Evolutionary conservation across 2,888 invertebrate species (phyloP).

Genomic region (Nomada flava): DNA sequence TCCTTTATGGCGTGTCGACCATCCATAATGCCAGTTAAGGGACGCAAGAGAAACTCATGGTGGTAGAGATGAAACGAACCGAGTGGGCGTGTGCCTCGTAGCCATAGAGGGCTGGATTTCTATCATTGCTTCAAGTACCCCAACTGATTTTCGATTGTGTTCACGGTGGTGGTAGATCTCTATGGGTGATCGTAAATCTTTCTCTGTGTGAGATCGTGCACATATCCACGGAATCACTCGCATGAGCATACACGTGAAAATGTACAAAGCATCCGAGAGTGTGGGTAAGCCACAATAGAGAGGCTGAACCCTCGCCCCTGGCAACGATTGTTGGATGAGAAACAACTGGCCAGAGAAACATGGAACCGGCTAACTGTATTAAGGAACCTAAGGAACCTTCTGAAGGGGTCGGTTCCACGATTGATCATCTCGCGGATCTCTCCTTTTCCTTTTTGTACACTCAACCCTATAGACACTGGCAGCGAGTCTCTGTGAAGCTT

Average conservation of each 20-base stretch:
- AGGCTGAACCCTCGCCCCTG: slow-evolving; percentile 35
- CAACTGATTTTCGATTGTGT: slow-evolving; percentile 48
- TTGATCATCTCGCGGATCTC: slow-evolving; percentile 54
- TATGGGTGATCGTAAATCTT: no score
- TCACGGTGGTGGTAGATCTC: background rate
- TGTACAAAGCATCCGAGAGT: background rate
- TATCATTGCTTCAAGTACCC: slow-evolving; percentile 46
- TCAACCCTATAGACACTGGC: slow-evolving; percentile 15
- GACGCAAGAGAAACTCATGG: background rate
- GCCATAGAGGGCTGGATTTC: slow-evolving; percentile 27
- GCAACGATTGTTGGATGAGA: slow-evolving; percentile 59
- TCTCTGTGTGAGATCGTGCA: background rate
- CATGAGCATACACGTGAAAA: background rate
- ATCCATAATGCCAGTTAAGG: slow-evolving; percentile 12
- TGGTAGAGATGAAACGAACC: background rate
- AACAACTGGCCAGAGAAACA: slow-evolving; percentile 52
- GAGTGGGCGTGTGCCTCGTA: slow-evolving; percentile 25
- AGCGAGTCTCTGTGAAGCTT: slow-evolving; percentile 20
- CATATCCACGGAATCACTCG: slow-evolving; percentile 11
- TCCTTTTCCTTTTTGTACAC: slow-evolving; percentile 16
- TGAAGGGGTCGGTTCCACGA: slow-evolving; percentile 45
- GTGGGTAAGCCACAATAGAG: slow-evolving; percentile 43
- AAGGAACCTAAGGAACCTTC: slow-evolving; percentile 8
- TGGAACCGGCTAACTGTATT: slow-evolving; percentile 39
- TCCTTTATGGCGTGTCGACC: slow-evolving; percentile 23